phyloP scores from a whole-genome alignment of 2,113 vertebrate genomes.

The Nibea albiflora region DNA sequence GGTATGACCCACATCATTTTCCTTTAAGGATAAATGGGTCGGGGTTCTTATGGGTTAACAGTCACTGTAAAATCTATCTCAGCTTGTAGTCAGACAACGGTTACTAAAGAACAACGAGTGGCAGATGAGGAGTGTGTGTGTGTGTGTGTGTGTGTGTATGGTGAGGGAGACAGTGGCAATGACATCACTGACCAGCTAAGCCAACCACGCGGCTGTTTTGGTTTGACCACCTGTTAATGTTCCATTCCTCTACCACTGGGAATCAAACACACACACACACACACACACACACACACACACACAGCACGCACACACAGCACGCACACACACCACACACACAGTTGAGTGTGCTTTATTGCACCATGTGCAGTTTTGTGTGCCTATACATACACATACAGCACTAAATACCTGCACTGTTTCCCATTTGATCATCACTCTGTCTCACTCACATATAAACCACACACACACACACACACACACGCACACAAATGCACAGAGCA shows the following conservation, averaged over 20 bases:
- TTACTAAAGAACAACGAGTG: conserved; percentile 8
- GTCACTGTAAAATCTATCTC: too few relatives aligned
- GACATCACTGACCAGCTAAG: conserved; percentile 65
- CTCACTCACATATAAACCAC: too few relatives aligned
- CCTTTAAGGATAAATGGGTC: too few relatives aligned
- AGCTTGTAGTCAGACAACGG: conserved; percentile 14
- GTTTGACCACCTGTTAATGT: conserved; percentile 74
- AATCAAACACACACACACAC: conserved; percentile 17
- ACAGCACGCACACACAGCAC: conserved; percentile 5
- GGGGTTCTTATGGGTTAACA: too few relatives aligned
- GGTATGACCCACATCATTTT: too few relatives aligned
- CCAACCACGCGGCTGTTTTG: conserved; percentile 67
- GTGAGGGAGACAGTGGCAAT: conserved; percentile 50
- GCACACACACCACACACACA: conserved; percentile 11
- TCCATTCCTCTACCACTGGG: conserved; percentile 45
- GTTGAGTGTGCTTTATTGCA: conserved; percentile 1
- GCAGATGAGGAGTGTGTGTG: conserved; percentile 4
- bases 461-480: too few relatives aligned
- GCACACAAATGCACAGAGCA: too few relatives aligned
- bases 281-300: conserved; percentile 15
- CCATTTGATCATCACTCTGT: too few relatives aligned
- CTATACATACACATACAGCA: conserved; percentile 1
- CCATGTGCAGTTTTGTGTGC: conserved; percentile 14
- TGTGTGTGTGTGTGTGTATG: conserved; percentile 30
- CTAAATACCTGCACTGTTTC: conserved; percentile 4